Base-by-base conservation (phyloP, 2,113 vertebrate species). In the Odobenus rosmarus region DNA sequence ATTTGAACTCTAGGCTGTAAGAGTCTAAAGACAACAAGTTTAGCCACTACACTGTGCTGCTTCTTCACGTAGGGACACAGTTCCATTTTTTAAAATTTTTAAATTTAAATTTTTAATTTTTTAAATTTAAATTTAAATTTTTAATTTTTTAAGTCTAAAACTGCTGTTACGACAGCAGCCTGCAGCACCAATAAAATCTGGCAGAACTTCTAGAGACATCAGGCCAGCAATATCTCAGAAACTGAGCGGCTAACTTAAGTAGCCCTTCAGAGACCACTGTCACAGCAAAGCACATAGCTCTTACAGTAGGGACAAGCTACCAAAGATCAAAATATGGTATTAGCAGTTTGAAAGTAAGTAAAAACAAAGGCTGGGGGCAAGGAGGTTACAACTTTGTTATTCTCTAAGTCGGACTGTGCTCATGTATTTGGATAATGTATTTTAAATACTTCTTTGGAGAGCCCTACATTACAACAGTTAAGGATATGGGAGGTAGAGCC, bases 11-110 rank as follows among this genome's bases (percentile, higher is more conserved):
- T 95, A 72, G 4, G 9, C 33, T 61, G 12, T 10, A 4, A 83
- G 42, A 95, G 42, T 79, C 74, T 95, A 93, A 97, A 96, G 19
- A 83, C 69, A 23, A 57, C 23, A 72, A 59, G 57, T 76, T 93
- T 76, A 93, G 31, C 24, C n/a, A 92, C 13, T 67, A 61, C 11
- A 67, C 16, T 31, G 62, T 64, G 51, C 15, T 89, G 14, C 6
- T 84, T 69, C 55, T 93, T 69, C 67, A 36, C 36, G 18, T 33
- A 69, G 28, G 14, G 11, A 61, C 67, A 83, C 2, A 57, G 21
- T 64, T 7, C 3, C 24, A 72, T 92, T 86, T 92, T 85, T 8
- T 8, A 46, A 46, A 46, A 1, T 46, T 46, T 46, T 46, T 46
- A 8, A 46, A 46, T 46, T 46, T 46, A 46, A 46, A 46, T 46